Evolutionary conservation across 2,888 invertebrate species (phyloP).

Genomic region (Alviniconcha strummeri): DNA sequence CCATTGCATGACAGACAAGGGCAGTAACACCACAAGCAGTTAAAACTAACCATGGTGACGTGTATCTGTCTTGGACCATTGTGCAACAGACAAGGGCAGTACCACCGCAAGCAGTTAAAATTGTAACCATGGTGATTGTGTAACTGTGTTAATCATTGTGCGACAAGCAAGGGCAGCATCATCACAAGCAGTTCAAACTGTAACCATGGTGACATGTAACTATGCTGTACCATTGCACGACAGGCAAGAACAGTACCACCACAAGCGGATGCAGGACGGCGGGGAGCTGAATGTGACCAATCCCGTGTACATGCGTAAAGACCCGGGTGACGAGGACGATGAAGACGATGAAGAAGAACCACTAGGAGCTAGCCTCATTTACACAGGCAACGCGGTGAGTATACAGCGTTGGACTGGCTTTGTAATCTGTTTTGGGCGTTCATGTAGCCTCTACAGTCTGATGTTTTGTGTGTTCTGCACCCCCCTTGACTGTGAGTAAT

Average conservation of each 20-base stretch:
- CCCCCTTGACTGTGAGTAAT: too few relatives aligned
- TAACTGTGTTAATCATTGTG: too few relatives aligned
- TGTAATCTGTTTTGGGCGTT: not conserved
- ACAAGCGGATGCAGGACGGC: slow-evolving; percentile 57
- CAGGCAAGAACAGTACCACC: slow-evolving; percentile 60
- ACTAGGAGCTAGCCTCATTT: slow-evolving; percentile 40
- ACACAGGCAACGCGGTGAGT: slow-evolving; percentile 37
- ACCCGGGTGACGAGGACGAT: slow-evolving; percentile 49
- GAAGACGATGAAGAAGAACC: slow-evolving; percentile 76
- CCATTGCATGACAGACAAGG: too few relatives aligned
- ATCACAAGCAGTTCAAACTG: too few relatives aligned
- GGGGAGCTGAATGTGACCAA: slow-evolving; percentile 59
- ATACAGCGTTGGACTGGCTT: not conserved
- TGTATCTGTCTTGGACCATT: too few relatives aligned
- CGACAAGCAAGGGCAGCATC: too few relatives aligned
- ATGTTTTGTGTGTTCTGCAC: not conserved
- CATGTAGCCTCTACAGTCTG: not conserved
- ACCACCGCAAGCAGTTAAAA: too few relatives aligned
- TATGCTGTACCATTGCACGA: not conserved
- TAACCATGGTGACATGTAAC: too few relatives aligned
- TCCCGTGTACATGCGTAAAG: slow-evolving; percentile 60
- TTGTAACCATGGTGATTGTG: too few relatives aligned
- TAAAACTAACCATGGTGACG: too few relatives aligned
- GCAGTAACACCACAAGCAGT: too few relatives aligned
- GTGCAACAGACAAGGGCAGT: too few relatives aligned